Evolutionary conservation across 2,113 vertebrate genomes (phyloP).

Genomic region (Chaetops frenatus): DNA sequence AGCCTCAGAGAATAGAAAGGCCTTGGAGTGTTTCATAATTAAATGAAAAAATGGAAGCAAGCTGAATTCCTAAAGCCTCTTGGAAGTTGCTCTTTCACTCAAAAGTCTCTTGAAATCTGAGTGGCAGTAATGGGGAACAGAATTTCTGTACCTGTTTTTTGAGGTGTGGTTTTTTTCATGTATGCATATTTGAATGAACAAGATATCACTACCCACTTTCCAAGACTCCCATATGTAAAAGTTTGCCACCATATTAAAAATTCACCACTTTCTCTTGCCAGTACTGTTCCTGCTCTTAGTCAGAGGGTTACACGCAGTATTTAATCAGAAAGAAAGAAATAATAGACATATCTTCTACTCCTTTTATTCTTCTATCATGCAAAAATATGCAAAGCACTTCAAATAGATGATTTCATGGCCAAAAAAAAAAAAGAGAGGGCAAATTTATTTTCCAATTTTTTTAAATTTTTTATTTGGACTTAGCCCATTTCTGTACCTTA

Average conservation of each 20-base stretch:
- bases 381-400: background rate
- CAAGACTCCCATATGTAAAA: background rate
- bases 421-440: background rate
- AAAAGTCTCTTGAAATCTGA: background rate
- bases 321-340: background rate
- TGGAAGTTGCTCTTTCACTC: background rate
- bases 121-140: background rate
- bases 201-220: background rate
- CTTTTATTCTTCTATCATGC: background rate
- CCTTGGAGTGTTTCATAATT: background rate
- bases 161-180: background rate
- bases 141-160: background rate
- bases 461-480: background rate
- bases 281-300: background rate
- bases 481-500: background rate
- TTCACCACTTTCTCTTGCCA: background rate
- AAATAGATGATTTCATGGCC: background rate
- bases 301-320: background rate
- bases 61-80: background rate
- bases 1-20: background rate
- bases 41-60: constrained; percentile 18
- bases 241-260: background rate
- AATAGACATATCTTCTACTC: background rate
- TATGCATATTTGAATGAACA: background rate
- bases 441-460: background rate